phyloP scores from a whole-genome alignment of 2,113 vertebrate species.

The Takifugu bimaculatus region DNA sequence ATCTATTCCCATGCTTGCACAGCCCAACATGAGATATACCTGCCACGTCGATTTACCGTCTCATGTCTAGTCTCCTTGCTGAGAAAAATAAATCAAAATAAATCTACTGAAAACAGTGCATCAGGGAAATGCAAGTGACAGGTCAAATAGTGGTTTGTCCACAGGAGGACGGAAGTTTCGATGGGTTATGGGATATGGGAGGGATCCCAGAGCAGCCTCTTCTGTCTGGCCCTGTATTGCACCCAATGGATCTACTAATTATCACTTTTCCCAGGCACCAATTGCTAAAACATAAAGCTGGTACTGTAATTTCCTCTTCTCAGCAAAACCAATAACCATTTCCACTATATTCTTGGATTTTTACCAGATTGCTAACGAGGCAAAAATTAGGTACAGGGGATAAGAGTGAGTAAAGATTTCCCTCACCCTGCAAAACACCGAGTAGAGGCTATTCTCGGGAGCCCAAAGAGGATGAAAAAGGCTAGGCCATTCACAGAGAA shows the following conservation, averaged over 20 bases:
- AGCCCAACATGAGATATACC: background rate
- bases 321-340: too few relatives aligned
- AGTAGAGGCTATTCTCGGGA: constrained; percentile 77
- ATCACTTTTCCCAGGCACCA: background rate
- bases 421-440: constrained; percentile 42
- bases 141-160: constrained; percentile 41
- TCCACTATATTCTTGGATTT: too few relatives aligned
- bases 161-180: constrained; percentile 56
- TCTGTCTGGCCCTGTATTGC: constrained; percentile 25
- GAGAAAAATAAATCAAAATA: background rate
- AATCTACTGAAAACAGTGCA: constrained; percentile 34
- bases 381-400: too few relatives aligned
- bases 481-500: constrained; percentile 71
- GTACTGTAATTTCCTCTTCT: background rate
- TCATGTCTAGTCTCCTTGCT: too few relatives aligned
- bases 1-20: background rate
- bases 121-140: constrained; percentile 43
- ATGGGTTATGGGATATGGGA: constrained; percentile 72
- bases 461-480: constrained; percentile 64
- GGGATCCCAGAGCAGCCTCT: constrained; percentile 75
- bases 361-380: too few relatives aligned
- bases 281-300: background rate
- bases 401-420: constrained; percentile 15
- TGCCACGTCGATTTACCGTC: too few relatives aligned
- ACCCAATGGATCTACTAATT: background rate